These are phyloP conservation scores for Neuroterus valhalla DNA, from an alignment of 1,140 invertebrate genomes.

Conservation along the genomic window DNA sequence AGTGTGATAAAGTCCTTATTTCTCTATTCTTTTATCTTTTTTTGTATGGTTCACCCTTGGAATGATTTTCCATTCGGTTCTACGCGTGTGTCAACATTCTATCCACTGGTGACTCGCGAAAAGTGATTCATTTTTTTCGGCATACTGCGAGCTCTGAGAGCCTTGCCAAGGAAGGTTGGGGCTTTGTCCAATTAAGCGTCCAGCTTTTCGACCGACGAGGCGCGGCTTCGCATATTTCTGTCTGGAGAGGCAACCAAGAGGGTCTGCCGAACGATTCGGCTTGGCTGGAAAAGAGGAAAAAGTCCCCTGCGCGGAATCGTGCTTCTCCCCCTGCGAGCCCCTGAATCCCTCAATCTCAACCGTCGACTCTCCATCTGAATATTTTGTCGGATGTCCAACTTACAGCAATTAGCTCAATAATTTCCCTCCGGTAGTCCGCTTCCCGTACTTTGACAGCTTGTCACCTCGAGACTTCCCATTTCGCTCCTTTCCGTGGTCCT, in stretches of 20 bases:
- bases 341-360: constrained; percentile 32
- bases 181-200: constrained; percentile 75
- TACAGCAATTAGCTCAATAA: constrained; percentile 72
- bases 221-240: constrained; percentile 67
- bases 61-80: constrained; percentile 13
- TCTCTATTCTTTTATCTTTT: background rate
- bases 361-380: constrained; percentile 43
- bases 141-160: constrained; percentile 68
- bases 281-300: constrained; percentile 60
- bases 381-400: constrained; percentile 62
- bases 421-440: constrained; percentile 53
- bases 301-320: constrained; percentile 49
- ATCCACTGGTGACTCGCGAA: constrained; percentile 51
- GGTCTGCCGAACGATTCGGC: constrained; percentile 48
- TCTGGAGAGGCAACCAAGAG: constrained; percentile 62
- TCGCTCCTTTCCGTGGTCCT: constrained; percentile 8
- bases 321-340: constrained; percentile 35
- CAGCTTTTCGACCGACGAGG: constrained; percentile 65
- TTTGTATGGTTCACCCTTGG: background rate
- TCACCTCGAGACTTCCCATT: constrained; percentile 43
- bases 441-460: constrained; percentile 56
- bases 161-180: constrained; percentile 64
- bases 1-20: background rate
- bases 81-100: constrained; percentile 47
- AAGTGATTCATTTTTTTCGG: constrained; percentile 69